A percentile compares a stretch with the other conserved stretches of the same genome.
phyloP scores from a whole-genome alignment of 2,113 vertebrate genomes.

The Tonatia bakeri region DNA sequence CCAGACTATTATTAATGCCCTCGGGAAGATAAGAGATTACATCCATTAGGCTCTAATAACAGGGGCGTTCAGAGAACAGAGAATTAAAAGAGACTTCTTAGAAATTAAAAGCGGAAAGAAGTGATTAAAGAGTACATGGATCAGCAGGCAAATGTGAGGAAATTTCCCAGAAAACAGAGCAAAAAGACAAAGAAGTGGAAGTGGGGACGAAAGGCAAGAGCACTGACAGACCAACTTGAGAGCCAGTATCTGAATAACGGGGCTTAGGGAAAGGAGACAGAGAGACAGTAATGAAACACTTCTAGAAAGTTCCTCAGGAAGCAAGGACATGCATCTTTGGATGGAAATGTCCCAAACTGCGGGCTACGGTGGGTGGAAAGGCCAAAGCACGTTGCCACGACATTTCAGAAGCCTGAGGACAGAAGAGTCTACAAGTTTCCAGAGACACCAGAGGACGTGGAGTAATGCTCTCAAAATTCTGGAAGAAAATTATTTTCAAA shows the following conservation, averaged over 20 bases:
- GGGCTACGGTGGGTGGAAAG: neutral
- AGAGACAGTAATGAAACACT: neutral
- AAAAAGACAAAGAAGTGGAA: neutral
- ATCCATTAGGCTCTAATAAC: neutral
- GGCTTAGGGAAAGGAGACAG: neutral
- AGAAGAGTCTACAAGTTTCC: neutral
- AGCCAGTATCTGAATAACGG: neutral
- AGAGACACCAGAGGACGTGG: neutral
- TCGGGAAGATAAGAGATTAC: neutral
- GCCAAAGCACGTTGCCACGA: neutral
- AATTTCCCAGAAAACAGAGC: neutral
- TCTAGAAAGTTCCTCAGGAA: neutral
- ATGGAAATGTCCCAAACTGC: neutral
- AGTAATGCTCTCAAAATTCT: neutral
- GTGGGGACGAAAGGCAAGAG: neutral
- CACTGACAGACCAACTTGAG: neutral
- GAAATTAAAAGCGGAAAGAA: neutral
- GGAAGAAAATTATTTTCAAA: neutral
- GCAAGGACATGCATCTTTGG: neutral
- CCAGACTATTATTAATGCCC: neutral
- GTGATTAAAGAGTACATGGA: neutral
- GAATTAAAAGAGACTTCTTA: neutral
- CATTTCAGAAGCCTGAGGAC: neutral
- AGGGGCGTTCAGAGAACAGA: neutral
- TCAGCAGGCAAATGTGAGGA: neutral